Conservation (phyloP, 2,113 vertebrate species). For the Peromyscus polionotus region DNA sequence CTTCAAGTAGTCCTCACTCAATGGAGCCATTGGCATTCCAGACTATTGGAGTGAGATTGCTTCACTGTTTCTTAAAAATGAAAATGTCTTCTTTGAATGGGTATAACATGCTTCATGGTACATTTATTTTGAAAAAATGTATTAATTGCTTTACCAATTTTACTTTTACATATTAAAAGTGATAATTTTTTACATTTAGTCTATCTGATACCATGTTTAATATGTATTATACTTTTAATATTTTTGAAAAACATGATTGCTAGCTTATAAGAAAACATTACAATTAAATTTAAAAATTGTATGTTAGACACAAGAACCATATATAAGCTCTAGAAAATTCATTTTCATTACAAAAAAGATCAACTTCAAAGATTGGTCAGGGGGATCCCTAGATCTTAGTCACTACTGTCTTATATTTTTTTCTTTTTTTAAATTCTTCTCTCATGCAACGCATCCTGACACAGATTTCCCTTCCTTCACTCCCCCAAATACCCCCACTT, state of each 20-base stretch:
- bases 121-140: neutral
- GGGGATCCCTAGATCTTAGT: neutral
- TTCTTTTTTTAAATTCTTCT: neutral
- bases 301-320: neutral
- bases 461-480: neutral
- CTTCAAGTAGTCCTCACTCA: neutral
- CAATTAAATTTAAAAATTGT: neutral
- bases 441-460: neutral
- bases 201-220: neutral
- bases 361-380: neutral
- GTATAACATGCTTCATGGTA: neutral
- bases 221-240: neutral
- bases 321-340: neutral
- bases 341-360: neutral
- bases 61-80: neutral
- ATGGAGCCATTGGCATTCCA: neutral
- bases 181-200: neutral
- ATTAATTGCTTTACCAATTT: neutral
- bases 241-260: neutral
- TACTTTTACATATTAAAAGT: neutral
- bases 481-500: neutral
- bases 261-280: neutral
- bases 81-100: neutral
- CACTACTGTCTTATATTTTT: neutral
- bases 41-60: accelerated